Evolutionary conservation across 2,113 vertebrate genomes (phyloP), one percentile per base, ranked within the genome.

Genomic region (Callipepla squamata): DNA sequence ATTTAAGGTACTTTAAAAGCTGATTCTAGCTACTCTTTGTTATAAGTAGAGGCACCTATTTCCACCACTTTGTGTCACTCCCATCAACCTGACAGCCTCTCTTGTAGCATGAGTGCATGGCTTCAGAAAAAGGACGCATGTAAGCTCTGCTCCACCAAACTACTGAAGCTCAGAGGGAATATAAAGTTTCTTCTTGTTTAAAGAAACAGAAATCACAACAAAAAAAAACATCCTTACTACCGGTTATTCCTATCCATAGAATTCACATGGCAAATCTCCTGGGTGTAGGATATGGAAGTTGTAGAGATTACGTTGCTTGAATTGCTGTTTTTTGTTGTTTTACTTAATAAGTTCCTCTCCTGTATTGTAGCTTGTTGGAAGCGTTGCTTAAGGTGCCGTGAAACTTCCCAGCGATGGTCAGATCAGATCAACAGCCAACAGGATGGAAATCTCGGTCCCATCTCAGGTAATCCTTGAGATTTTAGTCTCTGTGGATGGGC

Each of bases 101-200:
- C 17, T n/a, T n/a, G 12, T 9, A n/a, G 8, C 17, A 26, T 2
- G 3, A 1, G 25, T 53, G 51, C 23, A 40, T 22, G 7, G 16
- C 0, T 0, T 59, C 9, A n/a, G 16, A 18, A 45, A 62, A 48
- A 11, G n/a, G 28, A 53, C 13, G 11, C 9, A 4, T 2, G 0
- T 63, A 61, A 86, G 23, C 20, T 66, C n/a, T 83, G 30, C 45
- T 70, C 9, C 28, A 42, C 30, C 8, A 42, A 72, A 32, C 8
- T 80, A 6, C 18, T 9, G n/a, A 82, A 90, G 28, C 8, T n/a
- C 11, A 23, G 16, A n/a, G 45, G 23, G 28, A 68, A 68, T 74
- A 11, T 25, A 32, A 51, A 25, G 5, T 5, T 45, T 20, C 13
- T 42, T 26, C 42, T 50, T 13, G 26, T n/a, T 67, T 30, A 1